A percentile compares a stretch with the other conserved stretches of the same genome.
Evolutionary conservation across 92 coral and sea anemone genomes (phyloP).

Genomic region (Metridium senile): DNA sequence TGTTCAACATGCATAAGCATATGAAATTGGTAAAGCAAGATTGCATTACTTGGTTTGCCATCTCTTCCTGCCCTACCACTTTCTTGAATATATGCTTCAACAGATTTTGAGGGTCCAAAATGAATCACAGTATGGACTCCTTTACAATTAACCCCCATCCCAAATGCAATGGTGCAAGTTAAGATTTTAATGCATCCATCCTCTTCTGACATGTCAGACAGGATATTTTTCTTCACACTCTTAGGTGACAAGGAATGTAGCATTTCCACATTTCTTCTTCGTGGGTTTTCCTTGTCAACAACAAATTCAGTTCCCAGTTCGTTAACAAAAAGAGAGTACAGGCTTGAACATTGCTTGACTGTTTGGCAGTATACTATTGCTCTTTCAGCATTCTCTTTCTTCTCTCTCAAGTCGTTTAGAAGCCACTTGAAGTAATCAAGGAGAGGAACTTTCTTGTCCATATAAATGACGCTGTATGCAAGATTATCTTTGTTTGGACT

Average conservation of each 20-base stretch:
- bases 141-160: constrained; percentile 21
- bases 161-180: constrained; percentile 25
- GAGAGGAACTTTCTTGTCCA: background rate
- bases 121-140: constrained; percentile 34
- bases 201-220: constrained; percentile 1
- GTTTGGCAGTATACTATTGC: background rate
- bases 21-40: constrained; percentile 21
- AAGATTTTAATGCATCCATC: constrained; percentile 25
- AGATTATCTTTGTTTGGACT: constrained; percentile 34
- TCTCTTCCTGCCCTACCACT: constrained; percentile 38
- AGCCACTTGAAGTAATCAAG: constrained; percentile 4
- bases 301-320: background rate
- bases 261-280: constrained; percentile 24
- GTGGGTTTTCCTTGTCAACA: background rate
- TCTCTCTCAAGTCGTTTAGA: background rate
- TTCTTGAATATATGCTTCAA: constrained; percentile 42
- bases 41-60: constrained; percentile 32
- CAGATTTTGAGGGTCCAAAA: constrained; percentile 42
- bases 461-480: background rate
- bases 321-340: background rate
- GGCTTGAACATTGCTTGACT: background rate
- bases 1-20: constrained; percentile 36
- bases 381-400: background rate
- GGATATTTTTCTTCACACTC: constrained; percentile 2
- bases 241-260: constrained; percentile 21